These are phyloP conservation scores for Caerostris extrusa DNA, from an alignment of 1,140 invertebrate genomes.

Conservation along the genomic window DNA sequence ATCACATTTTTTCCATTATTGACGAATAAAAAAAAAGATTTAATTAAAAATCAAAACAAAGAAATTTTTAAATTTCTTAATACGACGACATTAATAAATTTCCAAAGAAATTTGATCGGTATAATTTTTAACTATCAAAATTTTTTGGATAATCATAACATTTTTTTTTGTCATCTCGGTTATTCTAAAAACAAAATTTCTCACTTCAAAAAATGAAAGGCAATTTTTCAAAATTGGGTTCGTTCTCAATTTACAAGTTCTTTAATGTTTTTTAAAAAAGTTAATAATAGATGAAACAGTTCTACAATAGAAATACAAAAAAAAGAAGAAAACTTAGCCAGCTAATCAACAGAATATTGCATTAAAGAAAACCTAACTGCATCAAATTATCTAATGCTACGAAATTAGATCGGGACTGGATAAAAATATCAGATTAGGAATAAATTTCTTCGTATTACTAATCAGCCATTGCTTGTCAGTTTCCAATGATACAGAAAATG, in stretches of 20 bases:
- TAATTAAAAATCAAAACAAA: no score
- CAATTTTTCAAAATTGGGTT: neutral
- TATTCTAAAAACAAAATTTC: no score
- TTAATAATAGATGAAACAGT: neutral
- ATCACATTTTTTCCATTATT: no score
- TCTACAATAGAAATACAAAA: neutral
- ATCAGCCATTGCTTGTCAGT: neutral
- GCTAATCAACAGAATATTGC: neutral
- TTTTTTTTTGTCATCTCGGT: no score
- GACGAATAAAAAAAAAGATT: no score
- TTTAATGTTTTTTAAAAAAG: neutral
- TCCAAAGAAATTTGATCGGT: no score
- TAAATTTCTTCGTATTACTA: neutral
- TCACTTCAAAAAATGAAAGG: no score
- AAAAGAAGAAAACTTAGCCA: neutral
- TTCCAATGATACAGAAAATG: constrained; percentile 15
- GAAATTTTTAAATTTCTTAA: no score
- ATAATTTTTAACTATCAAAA: no score
- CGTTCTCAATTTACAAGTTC: neutral
- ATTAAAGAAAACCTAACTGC: constrained; percentile 48
- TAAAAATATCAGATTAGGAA: constrained; percentile 53
- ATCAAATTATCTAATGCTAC: constrained; percentile 8
- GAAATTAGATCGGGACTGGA: constrained; percentile 37
- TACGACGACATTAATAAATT: no score
- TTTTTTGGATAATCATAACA: no score